Percentiles rank a stretch among this genome's conserved stretches.
Evolutionary conservation across 1,140 invertebrate species (phyloP).

Genomic region (Agrypnia vestita): DNA sequence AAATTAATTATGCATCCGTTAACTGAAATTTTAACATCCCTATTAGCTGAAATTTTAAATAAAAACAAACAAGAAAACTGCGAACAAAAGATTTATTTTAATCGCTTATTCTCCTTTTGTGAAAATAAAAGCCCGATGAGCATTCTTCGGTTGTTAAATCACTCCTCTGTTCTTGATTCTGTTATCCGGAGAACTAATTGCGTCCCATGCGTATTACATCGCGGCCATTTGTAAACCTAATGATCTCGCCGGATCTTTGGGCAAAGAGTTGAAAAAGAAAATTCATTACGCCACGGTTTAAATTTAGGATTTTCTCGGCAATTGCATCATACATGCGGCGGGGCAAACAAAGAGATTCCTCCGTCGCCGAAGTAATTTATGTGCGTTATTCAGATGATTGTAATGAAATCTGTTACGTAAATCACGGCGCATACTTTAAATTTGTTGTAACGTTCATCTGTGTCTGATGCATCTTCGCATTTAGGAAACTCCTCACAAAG

Average conservation of each 20-base stretch:
- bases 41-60: no score
- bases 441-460: no score
- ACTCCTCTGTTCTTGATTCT: conserved; percentile 4
- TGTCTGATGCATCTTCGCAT: no score
- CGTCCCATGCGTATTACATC: conserved; percentile 3
- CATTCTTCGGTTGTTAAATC: no score
- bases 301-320: conserved; percentile 31
- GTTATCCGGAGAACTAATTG: conserved; percentile 5
- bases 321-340: conserved; percentile 22
- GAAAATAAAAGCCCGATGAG: no score
- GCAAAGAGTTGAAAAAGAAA: conserved; percentile 21
- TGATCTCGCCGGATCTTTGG: background rate
- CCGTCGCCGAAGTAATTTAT: conserved; percentile 24
- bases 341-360: conserved; percentile 36
- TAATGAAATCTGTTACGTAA: conserved; percentile 29
- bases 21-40: no score
- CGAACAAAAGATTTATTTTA: no score
- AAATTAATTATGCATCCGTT: no score
- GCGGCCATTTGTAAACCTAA: conserved; percentile 15
- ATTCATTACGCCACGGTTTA: conserved; percentile 40
- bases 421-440: conserved; percentile 24
- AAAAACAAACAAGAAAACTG: no score
- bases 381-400: conserved; percentile 17
- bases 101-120: no score
- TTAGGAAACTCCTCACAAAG: no score